Conservation (phyloP, 2,113 vertebrate genomes). For the Hymenochirus boettgeri region DNA sequence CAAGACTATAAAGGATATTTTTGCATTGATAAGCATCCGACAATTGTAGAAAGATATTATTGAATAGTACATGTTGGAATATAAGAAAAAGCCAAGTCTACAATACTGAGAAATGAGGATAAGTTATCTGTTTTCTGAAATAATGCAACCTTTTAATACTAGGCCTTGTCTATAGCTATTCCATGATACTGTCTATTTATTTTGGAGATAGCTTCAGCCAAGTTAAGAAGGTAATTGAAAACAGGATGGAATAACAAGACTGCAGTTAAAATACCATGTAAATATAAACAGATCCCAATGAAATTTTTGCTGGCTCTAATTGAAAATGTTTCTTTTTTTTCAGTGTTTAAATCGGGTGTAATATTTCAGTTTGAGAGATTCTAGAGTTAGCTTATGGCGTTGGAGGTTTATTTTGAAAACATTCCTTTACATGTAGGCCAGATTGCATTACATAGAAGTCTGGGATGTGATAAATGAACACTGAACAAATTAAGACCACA, state of each 20-base stretch:
- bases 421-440: conserved; percentile 19
- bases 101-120: neutral
- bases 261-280: conserved; percentile 16
- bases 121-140: conserved; percentile 26
- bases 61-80: neutral
- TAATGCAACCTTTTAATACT: conserved; percentile 2
- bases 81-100: neutral
- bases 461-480: conserved; percentile 20
- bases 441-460: conserved; percentile 9
- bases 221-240: conserved; percentile 30
- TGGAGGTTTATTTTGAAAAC: conserved; percentile 34
- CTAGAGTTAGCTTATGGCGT: neutral
- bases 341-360: conserved; percentile 20
- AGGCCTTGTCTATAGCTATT: neutral
- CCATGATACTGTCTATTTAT: conserved; percentile 23
- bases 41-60: neutral
- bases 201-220: conserved; percentile 3
- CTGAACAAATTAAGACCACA: conserved; percentile 27
- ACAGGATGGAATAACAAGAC: conserved; percentile 35
- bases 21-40: conserved; percentile 15
- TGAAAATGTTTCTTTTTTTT: conserved; percentile 28
- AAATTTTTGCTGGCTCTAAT: conserved; percentile 22
- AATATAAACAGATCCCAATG: conserved; percentile 23
- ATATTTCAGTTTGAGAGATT: conserved; percentile 27
- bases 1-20: conserved; percentile 5